phyloP scores from a whole-genome alignment of 2,888 invertebrate genomes.

The Aphodius sticticus region DNA sequence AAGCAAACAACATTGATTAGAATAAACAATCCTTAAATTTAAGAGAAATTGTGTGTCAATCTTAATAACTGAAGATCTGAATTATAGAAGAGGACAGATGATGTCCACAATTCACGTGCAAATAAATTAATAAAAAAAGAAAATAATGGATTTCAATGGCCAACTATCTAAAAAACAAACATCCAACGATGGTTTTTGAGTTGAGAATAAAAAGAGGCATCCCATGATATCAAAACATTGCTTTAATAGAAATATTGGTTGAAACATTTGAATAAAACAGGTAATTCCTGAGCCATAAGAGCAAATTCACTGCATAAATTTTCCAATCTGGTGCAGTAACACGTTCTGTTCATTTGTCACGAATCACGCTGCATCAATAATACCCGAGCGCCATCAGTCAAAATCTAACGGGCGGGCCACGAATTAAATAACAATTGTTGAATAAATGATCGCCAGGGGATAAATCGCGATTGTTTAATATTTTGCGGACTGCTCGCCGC shows the following conservation, averaged over 20 bases:
- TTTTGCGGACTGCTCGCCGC: background rate
- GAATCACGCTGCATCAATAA: slow-evolving; percentile 4
- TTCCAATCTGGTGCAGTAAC: background rate
- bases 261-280: background rate
- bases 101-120: too few relatives aligned
- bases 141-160: too few relatives aligned
- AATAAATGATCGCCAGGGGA: background rate
- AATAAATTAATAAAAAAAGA: too few relatives aligned
- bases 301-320: background rate
- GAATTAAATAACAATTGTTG: background rate
- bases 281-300: background rate
- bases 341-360: slow-evolving; percentile 4
- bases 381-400: background rate
- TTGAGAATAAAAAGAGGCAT: background rate
- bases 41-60: too few relatives aligned
- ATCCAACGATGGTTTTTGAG: background rate
- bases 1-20: too few relatives aligned
- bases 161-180: too few relatives aligned
- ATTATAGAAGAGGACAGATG: too few relatives aligned
- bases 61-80: too few relatives aligned
- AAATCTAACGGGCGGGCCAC: background rate
- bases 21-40: too few relatives aligned
- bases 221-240: too few relatives aligned
- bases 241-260: too few relatives aligned
- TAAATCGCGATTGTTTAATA: background rate